Evolutionary conservation across 2,888 invertebrate genomes (phyloP).

Genomic region (Pherbina coryleti): DNA sequence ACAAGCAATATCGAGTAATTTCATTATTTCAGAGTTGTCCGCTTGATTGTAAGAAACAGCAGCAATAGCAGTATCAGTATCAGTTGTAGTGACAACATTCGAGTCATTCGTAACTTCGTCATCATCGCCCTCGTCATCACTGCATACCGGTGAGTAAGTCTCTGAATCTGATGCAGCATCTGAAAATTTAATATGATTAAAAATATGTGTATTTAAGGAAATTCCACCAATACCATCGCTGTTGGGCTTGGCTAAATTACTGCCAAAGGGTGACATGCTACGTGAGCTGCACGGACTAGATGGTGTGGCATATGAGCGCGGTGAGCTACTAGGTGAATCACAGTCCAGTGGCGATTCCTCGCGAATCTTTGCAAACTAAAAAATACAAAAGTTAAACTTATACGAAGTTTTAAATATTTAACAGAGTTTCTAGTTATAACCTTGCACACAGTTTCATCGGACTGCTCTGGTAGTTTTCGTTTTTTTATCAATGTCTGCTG

Average conservation of each 20-base stretch:
- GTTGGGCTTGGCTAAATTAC: constrained; percentile 49
- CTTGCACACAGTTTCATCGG: constrained; percentile 16
- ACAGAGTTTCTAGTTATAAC: not conserved
- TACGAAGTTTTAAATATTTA: not conserved
- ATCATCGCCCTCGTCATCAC: constrained; percentile 67
- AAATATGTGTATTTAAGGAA: too few species aligned
- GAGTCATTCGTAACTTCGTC: constrained; percentile 53
- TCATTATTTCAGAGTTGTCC: constrained; percentile 62
- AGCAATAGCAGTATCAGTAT: constrained; percentile 4
- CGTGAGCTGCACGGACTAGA: constrained; percentile 68
- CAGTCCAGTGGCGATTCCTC: constrained; percentile 58
- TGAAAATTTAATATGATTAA: not conserved
- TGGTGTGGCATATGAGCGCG: constrained; percentile 60
- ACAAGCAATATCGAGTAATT: constrained; percentile 62
- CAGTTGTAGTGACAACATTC: not conserved
- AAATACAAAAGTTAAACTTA: not conserved
- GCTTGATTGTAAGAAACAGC: constrained; percentile 16
- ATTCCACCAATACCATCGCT: constrained; percentile 44
- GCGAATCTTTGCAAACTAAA: constrained; percentile 59
- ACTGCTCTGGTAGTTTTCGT: constrained; percentile 58
- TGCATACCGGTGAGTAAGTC: constrained; percentile 69
- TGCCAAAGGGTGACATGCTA: constrained; percentile 64
- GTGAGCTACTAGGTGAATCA: constrained; percentile 67
- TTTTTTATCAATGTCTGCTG: constrained; percentile 58
- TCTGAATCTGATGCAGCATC: constrained; percentile 51